Evolutionary conservation across 2,888 invertebrate species (phyloP), one percentile per base, ranked within the genome.

Genomic region (Philereme vetulata): DNA sequence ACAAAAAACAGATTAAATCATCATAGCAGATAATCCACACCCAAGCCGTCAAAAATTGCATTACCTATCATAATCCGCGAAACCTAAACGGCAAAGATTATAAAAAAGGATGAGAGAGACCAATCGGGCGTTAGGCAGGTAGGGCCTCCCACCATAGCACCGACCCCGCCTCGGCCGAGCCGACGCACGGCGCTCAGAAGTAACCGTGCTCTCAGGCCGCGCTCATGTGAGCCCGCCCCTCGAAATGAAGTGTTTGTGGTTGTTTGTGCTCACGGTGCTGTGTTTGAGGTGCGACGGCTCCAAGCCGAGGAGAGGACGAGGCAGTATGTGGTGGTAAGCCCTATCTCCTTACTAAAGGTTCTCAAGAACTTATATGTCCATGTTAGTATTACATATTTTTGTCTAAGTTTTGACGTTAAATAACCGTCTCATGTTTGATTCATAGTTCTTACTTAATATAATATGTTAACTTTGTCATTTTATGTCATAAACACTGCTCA

Each of bases 241-340:
- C 78, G 77, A 78, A 80, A 93, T 90, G 93, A 88, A 90, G 90
- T 92, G 92, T 82, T 77, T 89, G 90, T 92, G 94, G 80, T 88
- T 93, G 79, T 86, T 90, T 81, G 91, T 90, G 86, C 85, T 93
- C 78, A 84, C 93, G 69, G 87, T 93, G 83, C 75, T 92, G 89
- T 90, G 90, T 85, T 88, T 86, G 83, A 77, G 90, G 81, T 86
- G 88, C 82, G 86, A 88, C 70, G 87, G 84, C 72, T 94, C 93
- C 81, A 95, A 95, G 81, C 93, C 94, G 74, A 94, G 96, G 82
- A 93, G 96, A 82, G 97, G 97, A 79, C 94, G 96, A 80, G 97
- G 97, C 84, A 96, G 97, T 76, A 97, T 96, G 96, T 97, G 97
- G 97, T 97, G 97, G 97, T 97, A 92, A 93, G 97, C 93, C 66